These are phyloP conservation scores for Bubo bubo DNA, from an alignment of 2,113 vertebrate genomes.

Conservation along the genomic window DNA sequence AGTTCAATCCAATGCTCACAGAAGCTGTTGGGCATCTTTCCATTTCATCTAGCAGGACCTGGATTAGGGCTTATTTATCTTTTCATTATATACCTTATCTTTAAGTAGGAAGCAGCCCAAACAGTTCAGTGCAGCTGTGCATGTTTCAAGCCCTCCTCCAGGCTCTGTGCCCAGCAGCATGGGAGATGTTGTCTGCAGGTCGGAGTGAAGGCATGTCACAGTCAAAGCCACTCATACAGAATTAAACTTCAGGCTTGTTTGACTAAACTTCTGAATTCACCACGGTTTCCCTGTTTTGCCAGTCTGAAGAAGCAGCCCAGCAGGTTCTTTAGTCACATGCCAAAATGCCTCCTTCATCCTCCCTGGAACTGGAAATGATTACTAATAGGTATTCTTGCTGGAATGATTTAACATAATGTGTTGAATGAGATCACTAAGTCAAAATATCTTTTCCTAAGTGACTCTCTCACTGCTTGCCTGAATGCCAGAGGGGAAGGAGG, in stretches of 20 bases:
- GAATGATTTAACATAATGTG: conserved; percentile 39
- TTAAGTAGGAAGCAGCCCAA: neutral
- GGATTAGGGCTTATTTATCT: conserved; percentile 20
- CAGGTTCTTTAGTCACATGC: conserved; percentile 28
- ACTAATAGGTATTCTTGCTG: conserved; percentile 37
- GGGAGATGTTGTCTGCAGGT: neutral
- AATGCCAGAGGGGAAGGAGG: conserved; percentile 20
- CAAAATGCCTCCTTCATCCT: conserved; percentile 22
- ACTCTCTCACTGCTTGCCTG: neutral
- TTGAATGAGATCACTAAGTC: conserved; percentile 53
- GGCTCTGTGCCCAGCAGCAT: neutral
- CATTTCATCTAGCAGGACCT: conserved; percentile 26
- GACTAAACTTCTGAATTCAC: conserved; percentile 22
- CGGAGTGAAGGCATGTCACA: neutral
- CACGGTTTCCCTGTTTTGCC: neutral
- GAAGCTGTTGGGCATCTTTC: conserved; percentile 38
- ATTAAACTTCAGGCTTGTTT: conserved; percentile 24
- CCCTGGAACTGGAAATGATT: neutral
- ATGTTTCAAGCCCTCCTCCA: neutral
- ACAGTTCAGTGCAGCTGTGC: neutral
- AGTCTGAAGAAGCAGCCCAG: conserved; percentile 35
- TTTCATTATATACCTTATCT: neutral
- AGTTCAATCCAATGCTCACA: conserved; percentile 17
- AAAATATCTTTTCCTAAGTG: conserved; percentile 35
- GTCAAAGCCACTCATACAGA: conserved; percentile 1